Evolutionary conservation across 23 tunicate species (phyloP), one percentile per base, ranked within the genome.

Genomic region (Trididemnum nubilum): DNA sequence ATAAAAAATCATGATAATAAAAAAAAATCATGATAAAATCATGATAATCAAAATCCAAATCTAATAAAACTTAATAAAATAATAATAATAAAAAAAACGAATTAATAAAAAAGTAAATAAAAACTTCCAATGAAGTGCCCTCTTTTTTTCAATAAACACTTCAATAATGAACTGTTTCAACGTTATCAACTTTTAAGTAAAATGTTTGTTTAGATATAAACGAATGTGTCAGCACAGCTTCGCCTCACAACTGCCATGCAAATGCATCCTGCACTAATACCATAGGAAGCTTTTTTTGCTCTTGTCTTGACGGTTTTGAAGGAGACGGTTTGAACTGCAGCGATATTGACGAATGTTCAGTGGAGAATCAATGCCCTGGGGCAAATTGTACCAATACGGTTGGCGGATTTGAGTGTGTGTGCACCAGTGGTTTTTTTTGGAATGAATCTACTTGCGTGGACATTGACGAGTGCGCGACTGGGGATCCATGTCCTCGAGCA

Each of bases 201-300:
- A n/a, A n/a, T n/a, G n/a, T n/a, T 2, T 83, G 81, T 60, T 19
- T 44, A 32, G 83, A 79, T 79, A 79, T 78, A 49, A 61, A 86
- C 57, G 87, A 83, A 83, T 83, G 87, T 57, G 40, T 27, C 33
- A 38, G 27, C 21, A 35, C 29, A 23, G 36, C 85, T 25, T 24
- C 57, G 23, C 37, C n/a, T 61, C 37, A 52, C 37, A 65, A 64
- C 33, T 80, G 84, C 30, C 75, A 64, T 80, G 54, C 51, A 64
- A 64, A 80, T 83, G 87, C 80, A 22, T 32, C 66, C 27, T 83
- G 87, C 38, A 73, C 66, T 3, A 83, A 83, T 52, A 73, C 70
- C 33, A 52, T 73, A 2, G 87, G 87, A 29, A 72, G 80, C 51
- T 83, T 49, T 33, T 52, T 34, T 1, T 83, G 87, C 49, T 9